Evolutionary conservation across 2,113 vertebrate genomes (phyloP).

Genomic region (Paradoxurus hermaphroditus): DNA sequence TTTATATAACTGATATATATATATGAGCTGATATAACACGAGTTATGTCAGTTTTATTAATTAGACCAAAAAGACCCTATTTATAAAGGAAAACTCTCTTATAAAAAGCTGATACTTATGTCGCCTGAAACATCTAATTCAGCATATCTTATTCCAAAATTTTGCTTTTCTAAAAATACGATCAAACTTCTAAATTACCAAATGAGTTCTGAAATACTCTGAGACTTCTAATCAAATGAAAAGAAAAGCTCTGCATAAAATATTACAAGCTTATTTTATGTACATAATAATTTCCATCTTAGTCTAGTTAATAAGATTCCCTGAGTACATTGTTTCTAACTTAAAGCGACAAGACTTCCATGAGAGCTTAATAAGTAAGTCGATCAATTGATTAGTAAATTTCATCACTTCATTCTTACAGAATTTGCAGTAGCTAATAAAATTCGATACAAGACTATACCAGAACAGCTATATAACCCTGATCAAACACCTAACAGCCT

Average conservation of each 20-base stretch:
- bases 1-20: too few relatives aligned
- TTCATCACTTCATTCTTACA: constrained; percentile 85
- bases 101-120: background rate
- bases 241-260: constrained; percentile 30
- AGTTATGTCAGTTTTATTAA: constrained; percentile 32
- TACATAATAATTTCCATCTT: background rate
- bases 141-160: background rate
- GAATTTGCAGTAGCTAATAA: constrained; percentile 76
- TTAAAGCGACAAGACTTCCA: constrained; percentile 40
- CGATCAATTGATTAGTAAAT: constrained; percentile 83
- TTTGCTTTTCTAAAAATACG: constrained; percentile 50
- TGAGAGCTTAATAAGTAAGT: constrained; percentile 49
- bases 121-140: constrained; percentile 32
- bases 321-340: constrained; percentile 66
- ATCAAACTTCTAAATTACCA: constrained; percentile 48
- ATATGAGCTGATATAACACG: background rate
- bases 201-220: background rate
- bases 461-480: constrained; percentile 77
- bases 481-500: constrained; percentile 85
- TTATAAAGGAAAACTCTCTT: background rate
- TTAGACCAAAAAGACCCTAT: background rate
- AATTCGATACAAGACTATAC: constrained; percentile 76
- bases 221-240: constrained; percentile 38
- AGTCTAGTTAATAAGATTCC: constrained; percentile 32
- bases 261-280: background rate